Conservation (phyloP, 2,797 vertebrate genomes). For the Mastacembelus armatus region DNA sequence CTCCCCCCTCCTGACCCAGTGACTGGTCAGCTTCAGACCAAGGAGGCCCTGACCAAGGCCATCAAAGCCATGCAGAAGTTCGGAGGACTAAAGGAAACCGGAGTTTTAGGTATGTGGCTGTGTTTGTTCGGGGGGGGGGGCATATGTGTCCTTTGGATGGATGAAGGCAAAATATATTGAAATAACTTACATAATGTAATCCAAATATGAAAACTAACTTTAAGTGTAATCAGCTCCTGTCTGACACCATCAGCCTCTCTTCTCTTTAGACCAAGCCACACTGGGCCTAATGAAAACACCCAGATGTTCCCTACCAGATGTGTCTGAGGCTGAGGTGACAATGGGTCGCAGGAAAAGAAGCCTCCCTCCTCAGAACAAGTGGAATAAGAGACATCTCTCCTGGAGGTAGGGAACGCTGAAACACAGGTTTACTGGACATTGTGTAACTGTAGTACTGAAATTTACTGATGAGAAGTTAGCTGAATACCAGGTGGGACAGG, state of each 20-base stretch:
- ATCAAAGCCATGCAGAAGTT: constrained; percentile 96
- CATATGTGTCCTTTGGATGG: constrained; percentile 76
- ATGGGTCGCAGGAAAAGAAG: constrained; percentile 84
- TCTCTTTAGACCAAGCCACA: constrained; percentile 88
- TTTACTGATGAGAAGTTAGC: too few relatives aligned
- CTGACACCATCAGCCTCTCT: constrained; percentile 8
- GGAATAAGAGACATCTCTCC: constrained; percentile 94
- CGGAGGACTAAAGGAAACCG: constrained; percentile 88
- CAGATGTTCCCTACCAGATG: constrained; percentile 94
- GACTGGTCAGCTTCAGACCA: constrained; percentile 91
- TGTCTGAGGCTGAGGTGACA: constrained; percentile 63
- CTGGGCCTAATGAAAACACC: constrained; percentile 95
- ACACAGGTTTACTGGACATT: too few relatives aligned
- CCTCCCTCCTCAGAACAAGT: constrained; percentile 85
- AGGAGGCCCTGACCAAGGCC: constrained; percentile 92
- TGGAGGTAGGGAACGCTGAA: constrained; percentile 88
- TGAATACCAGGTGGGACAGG: too few relatives aligned
- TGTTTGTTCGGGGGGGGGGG: background rate
- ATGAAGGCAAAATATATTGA: background rate
- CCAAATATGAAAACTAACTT: constrained; percentile 1
- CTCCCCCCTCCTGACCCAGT: constrained; percentile 90
- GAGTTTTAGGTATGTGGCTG: constrained; percentile 70
- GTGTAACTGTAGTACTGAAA: too few relatives aligned
- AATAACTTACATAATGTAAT: background rate
- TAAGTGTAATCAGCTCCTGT: constrained; percentile 8